Conservation (phyloP, 1,140 invertebrate genomes). For the Eumaeus atala region DNA sequence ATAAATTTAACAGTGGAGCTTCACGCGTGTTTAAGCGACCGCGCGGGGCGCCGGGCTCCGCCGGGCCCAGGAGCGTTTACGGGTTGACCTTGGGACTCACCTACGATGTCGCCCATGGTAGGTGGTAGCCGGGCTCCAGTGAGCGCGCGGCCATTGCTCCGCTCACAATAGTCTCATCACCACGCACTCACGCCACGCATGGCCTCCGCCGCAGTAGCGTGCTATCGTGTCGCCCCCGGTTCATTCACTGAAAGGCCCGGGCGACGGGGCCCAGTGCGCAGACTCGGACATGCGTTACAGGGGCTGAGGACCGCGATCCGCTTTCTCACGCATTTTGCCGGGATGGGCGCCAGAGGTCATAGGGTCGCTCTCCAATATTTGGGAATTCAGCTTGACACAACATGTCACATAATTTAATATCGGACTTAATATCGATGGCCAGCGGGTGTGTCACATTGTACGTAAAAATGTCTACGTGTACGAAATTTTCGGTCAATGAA, state of each 20-base stretch:
- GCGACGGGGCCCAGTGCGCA: slow-evolving; percentile 23
- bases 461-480: no score
- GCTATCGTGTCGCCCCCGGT: slow-evolving; percentile 27
- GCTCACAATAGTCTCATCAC: background rate
- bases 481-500: no score
- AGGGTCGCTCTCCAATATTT: slow-evolving; percentile 17
- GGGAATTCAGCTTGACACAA: slow-evolving; percentile 6
- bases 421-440: no score
- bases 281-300: slow-evolving; percentile 25
- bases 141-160: slow-evolving; percentile 42
- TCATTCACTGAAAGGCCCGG: slow-evolving; percentile 48
- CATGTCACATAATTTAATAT: background rate
- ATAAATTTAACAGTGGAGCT: no score
- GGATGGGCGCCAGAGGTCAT: slow-evolving; percentile 52
- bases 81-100: slow-evolving; percentile 43
- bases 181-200: background rate
- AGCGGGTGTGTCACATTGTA: no score
- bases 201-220: slow-evolving; percentile 21
- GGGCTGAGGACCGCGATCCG: slow-evolving; percentile 8
- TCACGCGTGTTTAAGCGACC: no score
- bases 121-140: slow-evolving; percentile 38
- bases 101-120: slow-evolving; percentile 45
- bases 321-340: slow-evolving; percentile 19
- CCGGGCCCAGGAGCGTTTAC: slow-evolving; percentile 23
- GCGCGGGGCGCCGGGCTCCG: background rate